Evolutionary conservation across 37 sponge, comb jelly and placozoan species (phyloP).

Genomic region (Aplysina aerophoba): DNA sequence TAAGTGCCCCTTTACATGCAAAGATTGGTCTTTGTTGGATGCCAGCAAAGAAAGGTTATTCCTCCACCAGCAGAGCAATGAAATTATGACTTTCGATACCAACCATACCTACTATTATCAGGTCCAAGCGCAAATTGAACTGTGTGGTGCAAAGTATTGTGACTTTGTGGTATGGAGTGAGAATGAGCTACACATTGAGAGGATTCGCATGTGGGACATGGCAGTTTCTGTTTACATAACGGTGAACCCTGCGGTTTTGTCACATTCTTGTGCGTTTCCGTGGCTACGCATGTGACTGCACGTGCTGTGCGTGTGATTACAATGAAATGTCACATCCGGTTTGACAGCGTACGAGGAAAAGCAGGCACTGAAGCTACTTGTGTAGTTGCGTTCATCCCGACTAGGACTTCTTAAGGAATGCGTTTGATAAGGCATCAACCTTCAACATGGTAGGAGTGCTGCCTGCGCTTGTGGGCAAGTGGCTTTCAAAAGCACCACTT

Average conservation of each 20-base stretch:
- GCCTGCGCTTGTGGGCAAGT: constrained; percentile 54
- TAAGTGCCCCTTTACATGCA: constrained; percentile 58
- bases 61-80: constrained; percentile 15
- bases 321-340: too few relatives aligned
- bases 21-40: constrained; percentile 22
- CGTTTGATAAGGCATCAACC: constrained; percentile 18
- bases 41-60: constrained; percentile 29
- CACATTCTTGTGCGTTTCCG: too few relatives aligned
- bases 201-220: too few relatives aligned
- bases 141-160: constrained; percentile 48
- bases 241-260: too few relatives aligned
- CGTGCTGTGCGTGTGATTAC: too few relatives aligned
- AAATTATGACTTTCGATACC: constrained; percentile 23
- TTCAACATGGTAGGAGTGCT: constrained; percentile 35
- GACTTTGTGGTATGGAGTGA: constrained; percentile 61
- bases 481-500: constrained; percentile 29
- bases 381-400: constrained; percentile 44
- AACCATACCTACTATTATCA: constrained; percentile 74
- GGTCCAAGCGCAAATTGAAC: constrained; percentile 58
- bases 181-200: constrained; percentile 28
- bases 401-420: constrained; percentile 18
- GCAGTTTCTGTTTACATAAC: too few relatives aligned
- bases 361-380: too few relatives aligned
- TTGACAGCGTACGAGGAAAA: too few relatives aligned
- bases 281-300: too few relatives aligned